Evolutionary conservation across 2,797 vertebrate genomes (phyloP), one percentile per base, ranked within the genome.

Genomic region (Enteromius anoplus): DNA sequence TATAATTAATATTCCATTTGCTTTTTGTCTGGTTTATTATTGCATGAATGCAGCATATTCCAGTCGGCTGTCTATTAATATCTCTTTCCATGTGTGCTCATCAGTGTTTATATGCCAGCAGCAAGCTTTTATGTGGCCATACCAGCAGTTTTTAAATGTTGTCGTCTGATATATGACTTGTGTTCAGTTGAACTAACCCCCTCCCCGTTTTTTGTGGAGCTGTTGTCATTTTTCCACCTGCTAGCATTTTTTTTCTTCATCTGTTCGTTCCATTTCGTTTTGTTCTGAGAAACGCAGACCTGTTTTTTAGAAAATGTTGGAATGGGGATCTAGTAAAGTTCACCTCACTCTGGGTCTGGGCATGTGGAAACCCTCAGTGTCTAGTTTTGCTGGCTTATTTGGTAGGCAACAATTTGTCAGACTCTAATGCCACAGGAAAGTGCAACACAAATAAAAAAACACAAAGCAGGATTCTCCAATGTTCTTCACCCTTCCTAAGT

Each of bases 201-300:
- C 85, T 85, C 64, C 64, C 32, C 34, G 8, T 32, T 23, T 66
- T 62, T 75, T 86, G 80, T 62, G 29, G 21, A 47, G 6, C 9
- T 9, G 49, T 83, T 82, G n/a, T 77, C 60, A 89, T 84, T 86
- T 81, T 87, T 83, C 86, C 88, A 87, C 88, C 88, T 88, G 88
- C 86, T 86, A 73, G 68, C 72, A 79, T 66, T 75, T 76, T 60
- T 26, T 76, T 80, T 73, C 69, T 85, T 78, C 29, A 42, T 76
- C 79, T 86, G 70, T 42, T 15, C 71, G 73, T 80, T 83, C 51
- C 71, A 86, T 86, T 86, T 86, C 23, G 26, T 37, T 84, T 23
- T 10, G 17, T 75, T 70, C 68, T 68, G 11, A 19, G 15, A 79
- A 83, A 80, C 14, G 15, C 75, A 79, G 73, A 79, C 70, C 75